A percentile compares a stretch with the other conserved stretches of the same genome.
phyloP scores from a whole-genome alignment of 2,113 vertebrate genomes.

The Gobius niger region DNA sequence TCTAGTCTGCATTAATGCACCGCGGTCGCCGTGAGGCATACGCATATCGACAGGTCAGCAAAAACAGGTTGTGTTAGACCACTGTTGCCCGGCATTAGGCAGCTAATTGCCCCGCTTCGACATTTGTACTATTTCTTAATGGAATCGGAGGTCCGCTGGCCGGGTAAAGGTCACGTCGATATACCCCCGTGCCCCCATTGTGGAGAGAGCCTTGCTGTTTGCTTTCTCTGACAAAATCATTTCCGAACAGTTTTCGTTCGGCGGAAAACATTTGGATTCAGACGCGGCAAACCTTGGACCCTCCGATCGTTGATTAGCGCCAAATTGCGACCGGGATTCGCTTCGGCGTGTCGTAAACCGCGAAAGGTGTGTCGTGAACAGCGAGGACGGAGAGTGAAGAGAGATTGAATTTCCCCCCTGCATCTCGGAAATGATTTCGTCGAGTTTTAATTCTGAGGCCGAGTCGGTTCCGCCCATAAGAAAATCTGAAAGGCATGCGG shows the following conservation, averaged over 20 bases:
- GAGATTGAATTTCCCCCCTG: conserved; percentile 32
- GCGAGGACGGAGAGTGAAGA: conserved; percentile 19
- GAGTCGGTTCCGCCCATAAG: conserved; percentile 3
- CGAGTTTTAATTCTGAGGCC: conserved; percentile 18
- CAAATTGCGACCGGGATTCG: neutral
- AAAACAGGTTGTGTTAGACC: conserved; percentile 59
- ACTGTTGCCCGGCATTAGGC: conserved; percentile 71
- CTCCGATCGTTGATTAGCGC: conserved; percentile 20
- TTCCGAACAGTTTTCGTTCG: conserved; percentile 30
- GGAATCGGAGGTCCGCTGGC: conserved; percentile 62
- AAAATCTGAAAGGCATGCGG: conserved; percentile 11
- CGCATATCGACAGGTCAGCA: conserved; percentile 67
- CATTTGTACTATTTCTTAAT: conserved; percentile 75
- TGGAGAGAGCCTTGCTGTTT: conserved; percentile 39
- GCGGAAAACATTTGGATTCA: conserved; percentile 23
- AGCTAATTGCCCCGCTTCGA: conserved; percentile 77
- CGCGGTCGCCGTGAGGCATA: conserved; percentile 21
- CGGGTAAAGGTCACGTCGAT: conserved; percentile 72
- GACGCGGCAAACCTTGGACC: conserved; percentile 12
- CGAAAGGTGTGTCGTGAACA: neutral
- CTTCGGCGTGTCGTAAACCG: neutral
- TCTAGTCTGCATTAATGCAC: neutral
- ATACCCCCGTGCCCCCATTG: conserved; percentile 35
- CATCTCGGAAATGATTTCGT: conserved; percentile 25
- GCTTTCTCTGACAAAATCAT: conserved; percentile 51